These are phyloP conservation scores for Monoplex corrugatus DNA, from an alignment of 2,888 invertebrate species.

Conservation along the genomic window DNA sequence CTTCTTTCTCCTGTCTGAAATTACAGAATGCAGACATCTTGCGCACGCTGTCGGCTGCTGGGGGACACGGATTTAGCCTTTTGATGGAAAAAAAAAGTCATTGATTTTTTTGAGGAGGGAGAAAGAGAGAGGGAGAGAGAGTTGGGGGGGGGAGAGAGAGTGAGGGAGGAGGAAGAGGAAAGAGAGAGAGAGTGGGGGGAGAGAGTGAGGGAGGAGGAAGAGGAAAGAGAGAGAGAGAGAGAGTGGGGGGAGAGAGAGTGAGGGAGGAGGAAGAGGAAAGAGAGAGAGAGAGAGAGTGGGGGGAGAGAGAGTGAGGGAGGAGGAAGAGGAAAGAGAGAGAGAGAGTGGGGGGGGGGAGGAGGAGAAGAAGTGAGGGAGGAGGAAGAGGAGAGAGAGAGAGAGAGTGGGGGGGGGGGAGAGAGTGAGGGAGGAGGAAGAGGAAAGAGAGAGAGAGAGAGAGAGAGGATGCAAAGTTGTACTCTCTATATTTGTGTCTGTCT, in stretches of 20 bases:
- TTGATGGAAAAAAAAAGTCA: no score
- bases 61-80: no score
- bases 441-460: constrained; percentile 30
- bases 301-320: background rate
- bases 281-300: background rate
- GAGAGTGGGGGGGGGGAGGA: background rate
- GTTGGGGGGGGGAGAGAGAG: background rate
- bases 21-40: no score
- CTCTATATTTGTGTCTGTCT: no score
- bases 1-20: no score
- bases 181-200: no score
- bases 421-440: background rate
- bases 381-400: background rate
- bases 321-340: background rate
- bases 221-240: background rate
- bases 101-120: no score
- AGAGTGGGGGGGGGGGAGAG: background rate
- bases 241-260: background rate
- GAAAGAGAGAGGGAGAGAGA: background rate
- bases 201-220: background rate
- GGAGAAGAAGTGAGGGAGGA: background rate
- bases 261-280: background rate
- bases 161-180: background rate
- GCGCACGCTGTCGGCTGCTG: no score
- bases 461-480: background rate